Conservation (phyloP, 2,113 vertebrate species). For the Merops nubicus region DNA sequence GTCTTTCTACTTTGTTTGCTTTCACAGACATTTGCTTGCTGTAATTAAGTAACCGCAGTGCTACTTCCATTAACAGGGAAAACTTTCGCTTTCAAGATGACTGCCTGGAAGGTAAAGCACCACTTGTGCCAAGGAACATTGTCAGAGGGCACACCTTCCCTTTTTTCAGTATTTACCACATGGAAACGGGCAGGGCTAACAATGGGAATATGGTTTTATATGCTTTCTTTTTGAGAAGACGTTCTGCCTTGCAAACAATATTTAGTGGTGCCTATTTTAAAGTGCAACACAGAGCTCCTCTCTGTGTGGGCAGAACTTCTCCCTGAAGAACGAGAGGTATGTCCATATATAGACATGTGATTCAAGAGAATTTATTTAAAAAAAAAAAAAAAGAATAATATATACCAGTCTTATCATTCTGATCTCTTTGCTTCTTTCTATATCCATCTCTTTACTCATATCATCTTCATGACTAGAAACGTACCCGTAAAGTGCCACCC, state of each 20-base stretch:
- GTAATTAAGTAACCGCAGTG: neutral
- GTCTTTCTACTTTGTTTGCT: neutral
- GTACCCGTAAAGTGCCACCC: neutral
- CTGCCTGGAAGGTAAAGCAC: neutral
- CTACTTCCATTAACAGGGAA: neutral
- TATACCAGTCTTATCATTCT: neutral
- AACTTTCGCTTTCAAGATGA: constrained; percentile 37
- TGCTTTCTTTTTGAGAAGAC: neutral
- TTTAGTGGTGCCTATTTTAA: neutral
- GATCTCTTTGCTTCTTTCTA: neutral
- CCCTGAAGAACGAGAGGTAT: neutral
- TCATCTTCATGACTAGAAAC: neutral
- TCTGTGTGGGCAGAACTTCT: neutral
- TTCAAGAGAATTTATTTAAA: neutral
- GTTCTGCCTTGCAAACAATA: neutral
- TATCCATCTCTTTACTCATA: neutral
- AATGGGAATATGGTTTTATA: neutral
- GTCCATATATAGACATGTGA: neutral
- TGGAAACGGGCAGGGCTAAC: neutral
- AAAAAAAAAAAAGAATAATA: neutral
- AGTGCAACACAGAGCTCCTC: neutral
- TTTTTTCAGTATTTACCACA: neutral
- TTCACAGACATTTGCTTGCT: neutral
- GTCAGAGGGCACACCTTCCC: neutral
- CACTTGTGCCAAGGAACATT: neutral